Evolutionary conservation across 2,888 invertebrate genomes (phyloP).

Genomic region (Tyria jacobaeae): DNA sequence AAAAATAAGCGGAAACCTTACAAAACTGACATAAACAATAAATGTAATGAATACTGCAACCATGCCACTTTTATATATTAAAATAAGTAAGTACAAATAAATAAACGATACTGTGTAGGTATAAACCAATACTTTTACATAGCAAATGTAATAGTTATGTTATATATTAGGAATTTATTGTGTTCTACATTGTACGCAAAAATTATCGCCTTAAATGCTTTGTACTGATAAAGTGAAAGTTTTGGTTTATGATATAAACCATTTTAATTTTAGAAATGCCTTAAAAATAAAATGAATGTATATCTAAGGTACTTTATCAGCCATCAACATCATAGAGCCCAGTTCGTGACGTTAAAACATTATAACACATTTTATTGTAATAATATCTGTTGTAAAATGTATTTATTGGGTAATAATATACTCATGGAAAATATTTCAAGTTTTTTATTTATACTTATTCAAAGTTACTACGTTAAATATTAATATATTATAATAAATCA

Average conservation of each 20-base stretch:
- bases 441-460: constrained; percentile 52
- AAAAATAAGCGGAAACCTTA: constrained; percentile 33
- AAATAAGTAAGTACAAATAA: constrained; percentile 26
- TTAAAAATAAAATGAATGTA: constrained; percentile 61
- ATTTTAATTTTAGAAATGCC: constrained; percentile 52
- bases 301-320: constrained; percentile 50
- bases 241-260: constrained; percentile 31
- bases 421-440: constrained; percentile 66
- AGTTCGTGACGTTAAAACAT: constrained; percentile 58
- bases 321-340: constrained; percentile 48
- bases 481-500: constrained; percentile 1
- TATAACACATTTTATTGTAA: constrained; percentile 68
- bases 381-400: constrained; percentile 84
- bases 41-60: constrained; percentile 13
- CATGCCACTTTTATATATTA: constrained; percentile 25
- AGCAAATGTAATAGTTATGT: constrained; percentile 24
- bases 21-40: constrained; percentile 24
- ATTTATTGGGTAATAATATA: constrained; percentile 84
- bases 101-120: constrained; percentile 38
- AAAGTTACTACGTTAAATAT: constrained; percentile 22
- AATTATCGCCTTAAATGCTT: constrained; percentile 50
- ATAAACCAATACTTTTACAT: constrained; percentile 47
- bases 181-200: constrained; percentile 26
- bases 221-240: constrained; percentile 34
- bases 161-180: constrained; percentile 39